Conservation (phyloP, 1,140 invertebrate genomes). For the Eurosta solidaginis region DNA sequence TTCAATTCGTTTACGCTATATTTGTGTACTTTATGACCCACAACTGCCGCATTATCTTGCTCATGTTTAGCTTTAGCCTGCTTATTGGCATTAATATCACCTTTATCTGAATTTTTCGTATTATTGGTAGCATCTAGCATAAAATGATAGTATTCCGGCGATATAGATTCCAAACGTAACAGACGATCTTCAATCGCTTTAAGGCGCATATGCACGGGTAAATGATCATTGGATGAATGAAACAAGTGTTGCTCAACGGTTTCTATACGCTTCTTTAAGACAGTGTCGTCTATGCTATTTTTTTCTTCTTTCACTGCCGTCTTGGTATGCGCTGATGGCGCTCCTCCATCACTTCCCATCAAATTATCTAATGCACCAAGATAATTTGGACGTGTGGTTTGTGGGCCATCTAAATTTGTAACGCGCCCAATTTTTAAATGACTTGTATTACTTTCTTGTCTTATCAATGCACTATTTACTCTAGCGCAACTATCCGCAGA, state of each 20-base stretch:
- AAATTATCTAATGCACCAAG: too few species aligned
- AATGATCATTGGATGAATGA: neutral
- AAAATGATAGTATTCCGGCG: conserved; percentile 72
- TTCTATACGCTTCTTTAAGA: conserved; percentile 65
- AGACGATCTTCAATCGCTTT: conserved; percentile 71
- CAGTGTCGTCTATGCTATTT: neutral
- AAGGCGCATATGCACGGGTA: conserved; percentile 66
- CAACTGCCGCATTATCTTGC: too few species aligned
- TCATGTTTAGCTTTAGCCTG: too few species aligned
- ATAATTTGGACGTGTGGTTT: neutral
- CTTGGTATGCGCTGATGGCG: too few species aligned
- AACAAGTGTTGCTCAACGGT: conserved; percentile 53
- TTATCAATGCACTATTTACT: conserved; percentile 68
- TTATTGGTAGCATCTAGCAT: too few species aligned
- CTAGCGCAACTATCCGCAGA: conserved; percentile 64
- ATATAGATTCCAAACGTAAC: conserved; percentile 69
- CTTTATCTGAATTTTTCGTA: too few species aligned
- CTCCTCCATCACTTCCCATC: too few species aligned
- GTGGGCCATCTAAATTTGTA: neutral
- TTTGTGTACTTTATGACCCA: too few species aligned
- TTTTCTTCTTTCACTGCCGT: neutral
- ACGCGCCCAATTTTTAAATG: conserved; percentile 70
- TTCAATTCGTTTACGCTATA: too few species aligned
- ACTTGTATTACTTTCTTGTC: conserved; percentile 69
- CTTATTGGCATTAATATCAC: too few species aligned